A percentile compares a stretch with the other conserved stretches of the same genome.
Conservation (phyloP, 1,140 invertebrate genomes). For the Eumeta japonica region DNA sequence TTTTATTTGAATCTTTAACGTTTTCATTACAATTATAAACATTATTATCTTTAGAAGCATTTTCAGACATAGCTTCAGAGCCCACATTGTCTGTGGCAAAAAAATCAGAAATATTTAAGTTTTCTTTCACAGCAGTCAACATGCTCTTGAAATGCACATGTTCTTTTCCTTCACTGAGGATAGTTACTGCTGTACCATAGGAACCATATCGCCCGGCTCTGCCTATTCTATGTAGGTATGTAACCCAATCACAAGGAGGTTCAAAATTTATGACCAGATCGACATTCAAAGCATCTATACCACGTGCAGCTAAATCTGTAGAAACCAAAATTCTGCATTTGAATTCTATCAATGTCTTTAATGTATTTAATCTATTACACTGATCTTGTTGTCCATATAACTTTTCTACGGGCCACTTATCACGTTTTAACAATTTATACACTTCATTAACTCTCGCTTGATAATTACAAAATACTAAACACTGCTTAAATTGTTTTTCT, state of each 20-base stretch:
- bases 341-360: constrained; percentile 75
- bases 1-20: constrained; percentile 4
- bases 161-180: constrained; percentile 63
- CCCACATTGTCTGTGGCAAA: constrained; percentile 7
- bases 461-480: constrained; percentile 87
- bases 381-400: constrained; percentile 79
- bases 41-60: constrained; percentile 68
- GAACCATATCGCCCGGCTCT: constrained; percentile 89
- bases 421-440: constrained; percentile 65
- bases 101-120: constrained; percentile 23
- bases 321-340: constrained; percentile 82
- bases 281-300: constrained; percentile 90
- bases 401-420: constrained; percentile 70
- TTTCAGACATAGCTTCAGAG: constrained; percentile 63
- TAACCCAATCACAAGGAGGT: constrained; percentile 75
- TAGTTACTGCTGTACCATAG: constrained; percentile 69
- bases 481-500: constrained; percentile 79
- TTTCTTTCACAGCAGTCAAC: constrained; percentile 33
- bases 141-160: constrained; percentile 60
- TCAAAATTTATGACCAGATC: constrained; percentile 95
- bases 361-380: constrained; percentile 69
- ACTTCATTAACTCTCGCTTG: constrained; percentile 74
- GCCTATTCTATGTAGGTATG: constrained; percentile 94
- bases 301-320: constrained; percentile 85
- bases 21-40: no score